phyloP scores from a whole-genome alignment of 2,888 invertebrate genomes.

The Nomada hirtipes region DNA sequence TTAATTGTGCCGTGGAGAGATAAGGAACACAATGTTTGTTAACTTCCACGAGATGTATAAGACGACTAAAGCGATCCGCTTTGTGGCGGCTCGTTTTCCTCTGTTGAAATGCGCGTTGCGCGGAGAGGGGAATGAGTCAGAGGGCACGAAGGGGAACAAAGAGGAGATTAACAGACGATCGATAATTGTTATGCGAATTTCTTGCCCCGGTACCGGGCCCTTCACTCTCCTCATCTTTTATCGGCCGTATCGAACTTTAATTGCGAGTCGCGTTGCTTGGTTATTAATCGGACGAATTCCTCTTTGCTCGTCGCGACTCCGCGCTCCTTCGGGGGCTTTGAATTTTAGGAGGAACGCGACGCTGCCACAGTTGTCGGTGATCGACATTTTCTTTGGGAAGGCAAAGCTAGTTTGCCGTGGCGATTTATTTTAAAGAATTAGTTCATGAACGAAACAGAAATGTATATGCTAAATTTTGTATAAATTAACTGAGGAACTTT shows the following conservation, averaged over 20 bases:
- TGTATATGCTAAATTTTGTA: no score
- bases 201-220: constrained; percentile 56
- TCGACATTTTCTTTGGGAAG: no score
- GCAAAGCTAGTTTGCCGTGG: no score
- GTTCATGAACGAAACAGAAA: no score
- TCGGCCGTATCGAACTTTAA: constrained; percentile 55
- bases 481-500: no score
- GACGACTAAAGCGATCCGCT: constrained; percentile 75
- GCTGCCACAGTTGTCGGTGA: no score
- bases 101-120: constrained; percentile 51
- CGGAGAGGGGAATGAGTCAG: neutral
- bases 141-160: constrained; percentile 68
- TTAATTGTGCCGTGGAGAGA: constrained; percentile 80
- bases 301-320: neutral
- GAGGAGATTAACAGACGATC: constrained; percentile 76
- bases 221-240: constrained; percentile 30
- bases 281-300: constrained; percentile 42
- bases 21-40: constrained; percentile 82
- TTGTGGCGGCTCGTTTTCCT: constrained; percentile 73
- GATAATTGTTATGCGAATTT: constrained; percentile 76
- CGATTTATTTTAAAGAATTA: no score
- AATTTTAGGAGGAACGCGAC: neutral
- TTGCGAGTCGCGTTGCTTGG: constrained; percentile 36
- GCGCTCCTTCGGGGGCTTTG: neutral
- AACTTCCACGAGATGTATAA: constrained; percentile 77